These are phyloP conservation scores for Hyles vespertilio DNA, from an alignment of 1,140 invertebrate species.

Conservation along the genomic window DNA sequence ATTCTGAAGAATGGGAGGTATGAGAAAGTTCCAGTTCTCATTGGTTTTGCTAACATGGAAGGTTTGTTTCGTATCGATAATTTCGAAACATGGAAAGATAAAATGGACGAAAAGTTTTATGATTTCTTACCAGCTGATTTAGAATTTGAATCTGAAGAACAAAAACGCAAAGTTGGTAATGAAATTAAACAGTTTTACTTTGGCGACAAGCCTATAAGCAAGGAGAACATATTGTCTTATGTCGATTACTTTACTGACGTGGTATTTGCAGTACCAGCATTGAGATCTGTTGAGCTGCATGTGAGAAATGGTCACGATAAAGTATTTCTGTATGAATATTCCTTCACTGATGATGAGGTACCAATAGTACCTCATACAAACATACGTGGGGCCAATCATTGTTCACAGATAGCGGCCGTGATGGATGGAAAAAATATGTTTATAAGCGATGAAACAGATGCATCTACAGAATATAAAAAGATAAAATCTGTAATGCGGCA, in stretches of 20 bases:
- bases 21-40: constrained; percentile 22
- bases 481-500: constrained; percentile 19
- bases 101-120: constrained; percentile 31
- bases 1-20: constrained; percentile 25
- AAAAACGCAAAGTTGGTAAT: constrained; percentile 14
- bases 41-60: constrained; percentile 32
- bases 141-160: constrained; percentile 15
- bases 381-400: constrained; percentile 28
- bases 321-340: constrained; percentile 43
- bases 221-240: constrained; percentile 25
- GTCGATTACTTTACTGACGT: constrained; percentile 37
- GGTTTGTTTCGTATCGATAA: constrained; percentile 15
- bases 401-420: constrained; percentile 21
- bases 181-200: constrained; percentile 40
- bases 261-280: constrained; percentile 26
- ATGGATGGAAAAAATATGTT: constrained; percentile 10
- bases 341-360: constrained; percentile 25
- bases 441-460: constrained; percentile 6
- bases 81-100: constrained; percentile 21
- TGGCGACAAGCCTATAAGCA: constrained; percentile 17
- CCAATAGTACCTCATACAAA: constrained; percentile 20
- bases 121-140: constrained; percentile 29
- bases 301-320: constrained; percentile 27
- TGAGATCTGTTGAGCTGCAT: constrained; percentile 31
- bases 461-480: constrained; percentile 13